A percentile compares a stretch with the other conserved stretches of the same genome.
Conservation (phyloP, 2,113 vertebrate genomes). For the Chlorocebus sabaeus region DNA sequence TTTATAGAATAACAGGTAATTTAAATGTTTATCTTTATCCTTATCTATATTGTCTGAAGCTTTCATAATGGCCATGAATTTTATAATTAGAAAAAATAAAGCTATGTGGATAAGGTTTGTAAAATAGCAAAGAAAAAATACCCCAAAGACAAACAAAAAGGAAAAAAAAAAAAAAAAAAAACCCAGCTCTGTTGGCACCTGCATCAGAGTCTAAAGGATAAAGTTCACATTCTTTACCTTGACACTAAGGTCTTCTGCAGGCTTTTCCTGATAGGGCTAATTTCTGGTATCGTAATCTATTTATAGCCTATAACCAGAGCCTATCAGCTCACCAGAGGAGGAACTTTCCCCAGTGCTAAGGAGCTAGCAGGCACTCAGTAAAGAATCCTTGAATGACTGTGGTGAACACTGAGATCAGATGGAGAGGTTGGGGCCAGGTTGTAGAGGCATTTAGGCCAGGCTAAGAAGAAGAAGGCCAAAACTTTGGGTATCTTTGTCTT, state of each 20-base stretch:
- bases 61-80: not conserved
- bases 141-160: not conserved
- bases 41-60: not conserved
- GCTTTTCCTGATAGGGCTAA: not conserved
- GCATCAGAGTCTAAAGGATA: not conserved
- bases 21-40: conserved; percentile 10
- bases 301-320: not conserved
- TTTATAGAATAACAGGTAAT: not conserved
- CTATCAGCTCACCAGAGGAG: not conserved
- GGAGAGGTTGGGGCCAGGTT: not conserved
- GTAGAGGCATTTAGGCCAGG: not conserved
- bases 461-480: not conserved
- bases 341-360: not conserved
- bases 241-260: not conserved
- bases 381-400: not conserved
- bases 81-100: conserved; percentile 31
- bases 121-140: not conserved
- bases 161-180: not conserved
- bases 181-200: not conserved
- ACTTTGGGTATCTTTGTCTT: not conserved
- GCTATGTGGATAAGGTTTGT: not conserved
- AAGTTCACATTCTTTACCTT: not conserved
- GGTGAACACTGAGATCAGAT: not conserved
- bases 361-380: not conserved
- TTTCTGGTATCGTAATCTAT: conserved; percentile 3